Evolutionary conservation across 2,888 invertebrate genomes (phyloP), one percentile per base, ranked within the genome.

Genomic region (Thymelicus acteon): DNA sequence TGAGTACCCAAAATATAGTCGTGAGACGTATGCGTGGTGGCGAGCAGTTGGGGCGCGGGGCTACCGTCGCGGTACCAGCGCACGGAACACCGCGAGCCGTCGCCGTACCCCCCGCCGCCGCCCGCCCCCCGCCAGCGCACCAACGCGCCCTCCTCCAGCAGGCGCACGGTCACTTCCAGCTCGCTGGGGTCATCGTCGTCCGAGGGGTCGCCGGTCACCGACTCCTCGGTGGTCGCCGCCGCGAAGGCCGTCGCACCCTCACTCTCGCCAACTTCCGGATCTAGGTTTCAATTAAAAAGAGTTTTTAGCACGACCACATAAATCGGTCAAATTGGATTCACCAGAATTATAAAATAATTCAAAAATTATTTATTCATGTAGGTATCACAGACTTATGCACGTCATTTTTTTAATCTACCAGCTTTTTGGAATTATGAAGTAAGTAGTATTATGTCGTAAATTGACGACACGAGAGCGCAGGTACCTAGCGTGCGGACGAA

Each of bases 91-190:
- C 95, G 87, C 71, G 95, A 88, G 40, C 13, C 95, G 95, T 72
- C 91, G 87, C 0, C 95, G 95, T 71, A 94, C 92, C 39, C 91
- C 91, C 0, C 97, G 96, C 8, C 44, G 70, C 95, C 54, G 87
- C 0, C 95, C 95, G 72, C 94, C 92, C 40, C 91, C 69, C 95
- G 95, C 97, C 97, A 97, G 72, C 96, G 95, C 57, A 98, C 95
- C 68, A 97, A 90, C 86, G 97, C 97, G 39, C 97, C 97, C 73
- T 96, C 96, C 65, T 95, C 95, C 60, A 96, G 95, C 71, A 96
- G 94, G 40, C 95, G 94, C 66, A 97, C 96, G 67, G 95, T 95
- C 69, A 98, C 95, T 84, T 97, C 96, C 77, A 90, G 80, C 95
- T 94, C 60, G n/a, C 31, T 75, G 24, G n/a, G 71, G 10, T 19